Evolutionary conservation across 1,140 invertebrate species (phyloP).

Genomic region (Atta texana): DNA sequence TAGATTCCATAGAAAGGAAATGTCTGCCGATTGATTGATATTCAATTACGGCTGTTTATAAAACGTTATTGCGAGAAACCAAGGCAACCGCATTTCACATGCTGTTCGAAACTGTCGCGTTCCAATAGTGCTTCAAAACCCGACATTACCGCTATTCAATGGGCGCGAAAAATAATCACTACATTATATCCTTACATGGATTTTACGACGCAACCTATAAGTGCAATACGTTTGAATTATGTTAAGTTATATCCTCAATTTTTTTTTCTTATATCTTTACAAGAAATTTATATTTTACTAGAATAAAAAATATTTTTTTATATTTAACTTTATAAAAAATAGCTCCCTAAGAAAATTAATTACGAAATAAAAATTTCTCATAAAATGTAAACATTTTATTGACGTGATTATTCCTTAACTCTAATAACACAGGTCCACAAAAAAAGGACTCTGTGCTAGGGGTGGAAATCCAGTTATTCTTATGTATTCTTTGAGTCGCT

Average conservation of each 20-base stretch:
- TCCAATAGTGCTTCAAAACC: neutral
- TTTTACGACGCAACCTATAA: neutral
- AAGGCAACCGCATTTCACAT: slow-evolving; percentile 53
- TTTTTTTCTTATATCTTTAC: neutral
- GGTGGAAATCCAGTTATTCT: too few species aligned
- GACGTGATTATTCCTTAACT: neutral
- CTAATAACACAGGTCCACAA: neutral
- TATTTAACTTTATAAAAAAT: neutral
- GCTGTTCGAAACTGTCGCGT: slow-evolving; percentile 2
- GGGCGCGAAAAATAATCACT: slow-evolving; percentile 24
- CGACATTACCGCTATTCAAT: neutral
- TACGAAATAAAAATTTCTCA: slow-evolving; percentile 8
- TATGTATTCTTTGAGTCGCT: too few species aligned
- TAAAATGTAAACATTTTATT: neutral
- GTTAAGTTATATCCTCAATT: neutral
- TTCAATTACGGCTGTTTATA: slow-evolving; percentile 62
- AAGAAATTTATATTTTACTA: neutral
- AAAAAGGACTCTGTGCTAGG: too few species aligned
- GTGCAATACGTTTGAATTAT: neutral
- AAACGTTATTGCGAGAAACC: slow-evolving; percentile 57
- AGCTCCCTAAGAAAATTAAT: neutral
- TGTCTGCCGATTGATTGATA: slow-evolving; percentile 73
- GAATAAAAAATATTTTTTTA: neutral
- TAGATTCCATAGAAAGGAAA: slow-evolving; percentile 69
- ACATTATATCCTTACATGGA: neutral